Percentiles rank a stretch among this genome's conserved stretches.
Evolutionary conservation across 2,888 invertebrate species (phyloP).

Genomic region (Eledona agricola): DNA sequence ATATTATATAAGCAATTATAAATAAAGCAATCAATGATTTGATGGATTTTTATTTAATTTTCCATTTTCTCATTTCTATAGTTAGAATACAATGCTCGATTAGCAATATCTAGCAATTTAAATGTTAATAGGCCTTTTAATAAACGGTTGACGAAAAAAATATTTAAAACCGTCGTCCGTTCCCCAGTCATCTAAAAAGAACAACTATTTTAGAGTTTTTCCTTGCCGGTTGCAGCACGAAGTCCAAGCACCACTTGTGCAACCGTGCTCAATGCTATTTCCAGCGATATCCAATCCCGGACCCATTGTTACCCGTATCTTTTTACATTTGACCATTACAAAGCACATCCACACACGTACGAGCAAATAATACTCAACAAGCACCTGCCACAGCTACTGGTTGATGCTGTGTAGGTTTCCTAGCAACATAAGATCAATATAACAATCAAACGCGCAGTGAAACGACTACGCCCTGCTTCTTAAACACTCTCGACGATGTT

Average conservation of each 20-base stretch:
- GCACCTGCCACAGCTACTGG: constrained; percentile 48
- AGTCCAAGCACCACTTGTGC: constrained; percentile 2
- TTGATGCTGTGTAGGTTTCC: constrained; percentile 53
- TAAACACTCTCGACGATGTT: constrained; percentile 49
- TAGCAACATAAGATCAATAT: constrained; percentile 60
- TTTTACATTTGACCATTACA: constrained; percentile 19
- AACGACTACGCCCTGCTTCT: constrained; percentile 57
- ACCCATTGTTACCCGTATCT: constrained; percentile 19
- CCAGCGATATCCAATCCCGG: constrained; percentile 12
- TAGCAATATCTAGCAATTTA: no score
- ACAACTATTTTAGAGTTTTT: no score
- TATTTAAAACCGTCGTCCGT: no score
- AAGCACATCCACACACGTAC: constrained; percentile 31
- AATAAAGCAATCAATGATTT: no score
- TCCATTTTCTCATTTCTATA: no score
- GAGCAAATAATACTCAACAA: constrained; percentile 33
- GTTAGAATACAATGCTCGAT: no score
- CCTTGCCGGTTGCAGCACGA: no score
- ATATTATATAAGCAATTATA: no score
- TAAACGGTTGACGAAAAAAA: no score
- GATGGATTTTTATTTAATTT: no score
- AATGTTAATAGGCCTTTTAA: no score
- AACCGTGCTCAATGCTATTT: constrained; percentile 1
- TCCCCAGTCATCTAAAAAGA: no score
- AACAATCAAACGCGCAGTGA: constrained; percentile 58